Conservation (phyloP, 2,888 invertebrate species). For the Aphodius sticticus region DNA sequence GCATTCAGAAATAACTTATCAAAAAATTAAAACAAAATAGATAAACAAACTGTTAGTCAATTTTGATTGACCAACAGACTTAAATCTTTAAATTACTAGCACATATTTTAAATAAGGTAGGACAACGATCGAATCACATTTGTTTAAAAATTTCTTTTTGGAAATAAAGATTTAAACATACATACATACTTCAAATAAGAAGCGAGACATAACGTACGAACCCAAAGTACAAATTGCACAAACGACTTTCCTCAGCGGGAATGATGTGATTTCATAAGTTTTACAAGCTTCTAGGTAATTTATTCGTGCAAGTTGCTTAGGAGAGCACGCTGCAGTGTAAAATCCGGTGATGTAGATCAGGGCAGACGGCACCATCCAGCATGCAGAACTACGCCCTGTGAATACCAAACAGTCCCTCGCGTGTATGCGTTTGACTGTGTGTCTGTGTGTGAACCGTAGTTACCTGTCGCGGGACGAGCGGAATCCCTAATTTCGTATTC, state of each 20-base stretch:
- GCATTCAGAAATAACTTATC: too few relatives aligned
- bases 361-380: neutral
- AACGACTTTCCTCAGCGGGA: neutral
- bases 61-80: too few relatives aligned
- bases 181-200: too few relatives aligned
- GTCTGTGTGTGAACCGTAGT: neutral
- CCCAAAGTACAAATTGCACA: neutral
- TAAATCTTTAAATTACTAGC: too few relatives aligned
- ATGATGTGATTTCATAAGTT: neutral
- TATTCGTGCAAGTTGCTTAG: neutral
- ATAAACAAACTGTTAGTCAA: too few relatives aligned
- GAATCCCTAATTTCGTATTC: neutral
- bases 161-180: too few relatives aligned
- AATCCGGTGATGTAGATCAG: constrained; percentile 4
- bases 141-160: too few relatives aligned
- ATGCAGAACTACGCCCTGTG: neutral
- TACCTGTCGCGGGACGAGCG: neutral
- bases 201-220: too few relatives aligned
- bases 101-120: too few relatives aligned
- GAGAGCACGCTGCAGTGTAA: neutral
- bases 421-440: neutral
- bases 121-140: too few relatives aligned
- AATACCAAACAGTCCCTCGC: neutral
- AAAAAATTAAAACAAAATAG: too few relatives aligned
- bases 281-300: neutral